Percentiles rank a stretch among this genome's conserved stretches.
Evolutionary conservation across 1,140 invertebrate species (phyloP).

Genomic region (Zaprionus vittiger): DNA sequence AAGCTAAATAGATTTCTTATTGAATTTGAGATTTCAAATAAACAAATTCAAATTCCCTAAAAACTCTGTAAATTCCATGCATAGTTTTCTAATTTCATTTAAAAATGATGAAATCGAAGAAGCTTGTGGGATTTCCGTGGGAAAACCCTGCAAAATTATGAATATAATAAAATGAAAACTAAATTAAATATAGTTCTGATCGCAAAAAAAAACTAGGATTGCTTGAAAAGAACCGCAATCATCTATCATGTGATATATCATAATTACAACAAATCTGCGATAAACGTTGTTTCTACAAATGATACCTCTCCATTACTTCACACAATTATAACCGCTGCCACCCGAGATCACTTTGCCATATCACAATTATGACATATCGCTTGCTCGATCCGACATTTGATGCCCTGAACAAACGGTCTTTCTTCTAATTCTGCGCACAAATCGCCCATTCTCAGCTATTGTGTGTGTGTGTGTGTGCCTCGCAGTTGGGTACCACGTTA

Average conservation of each 20-base stretch:
- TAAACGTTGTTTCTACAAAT: background rate
- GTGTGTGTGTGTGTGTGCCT: constrained; percentile 19
- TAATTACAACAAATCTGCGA: too few relatives aligned
- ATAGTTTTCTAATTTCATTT: too few relatives aligned
- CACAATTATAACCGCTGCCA: background rate
- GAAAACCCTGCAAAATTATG: too few relatives aligned
- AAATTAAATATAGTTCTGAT: background rate
- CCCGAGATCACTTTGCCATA: background rate
- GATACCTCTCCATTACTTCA: background rate
- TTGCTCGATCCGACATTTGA: constrained; percentile 3
- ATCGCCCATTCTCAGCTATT: constrained; percentile 29
- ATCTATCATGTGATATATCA: too few relatives aligned
- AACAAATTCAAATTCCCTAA: too few relatives aligned
- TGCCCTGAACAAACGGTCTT: background rate
- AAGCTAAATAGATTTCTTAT: too few relatives aligned
- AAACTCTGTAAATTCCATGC: too few relatives aligned
- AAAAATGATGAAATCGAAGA: too few relatives aligned
- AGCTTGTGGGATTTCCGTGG: too few relatives aligned
- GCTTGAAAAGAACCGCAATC: too few relatives aligned
- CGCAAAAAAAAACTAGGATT: too few relatives aligned
- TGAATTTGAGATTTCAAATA: too few relatives aligned
- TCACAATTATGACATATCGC: constrained; percentile 7
- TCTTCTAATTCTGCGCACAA: background rate
- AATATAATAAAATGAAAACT: background rate
- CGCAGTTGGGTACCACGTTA: background rate